Percentiles rank a stretch among this genome's conserved stretches.
Evolutionary conservation across 2,797 vertebrate species (phyloP).

Genomic region (Tokudaia muenninki): DNA sequence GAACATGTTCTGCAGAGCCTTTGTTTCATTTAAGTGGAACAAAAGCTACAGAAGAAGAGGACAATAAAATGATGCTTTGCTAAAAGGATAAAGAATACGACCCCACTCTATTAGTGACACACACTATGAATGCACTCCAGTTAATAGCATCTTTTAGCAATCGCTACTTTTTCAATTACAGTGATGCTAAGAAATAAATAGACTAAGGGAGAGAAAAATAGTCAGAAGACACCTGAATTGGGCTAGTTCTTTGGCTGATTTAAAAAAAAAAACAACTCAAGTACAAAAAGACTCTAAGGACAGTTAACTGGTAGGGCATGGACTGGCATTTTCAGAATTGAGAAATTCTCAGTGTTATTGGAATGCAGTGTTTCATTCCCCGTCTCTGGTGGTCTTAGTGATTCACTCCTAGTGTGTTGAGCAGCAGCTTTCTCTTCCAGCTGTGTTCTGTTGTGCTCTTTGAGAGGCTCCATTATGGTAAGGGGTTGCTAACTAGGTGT

Average conservation of each 20-base stretch:
- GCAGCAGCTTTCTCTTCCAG: neutral
- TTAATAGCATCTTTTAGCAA: constrained; percentile 88
- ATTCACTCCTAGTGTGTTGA: constrained; percentile 1
- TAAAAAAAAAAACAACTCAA: neutral
- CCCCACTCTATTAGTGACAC: constrained; percentile 86
- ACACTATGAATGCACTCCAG: constrained; percentile 87
- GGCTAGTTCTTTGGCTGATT: constrained; percentile 72
- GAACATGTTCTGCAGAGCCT: constrained; percentile 79
- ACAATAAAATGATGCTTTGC: constrained; percentile 87
- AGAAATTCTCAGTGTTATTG: constrained; percentile 16
- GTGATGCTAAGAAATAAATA: constrained; percentile 86
- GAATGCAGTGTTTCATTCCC: neutral
- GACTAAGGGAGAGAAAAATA: constrained; percentile 80
- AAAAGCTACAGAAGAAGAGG: constrained; percentile 86
- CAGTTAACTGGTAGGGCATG: constrained; percentile 30
- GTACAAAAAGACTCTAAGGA: neutral
- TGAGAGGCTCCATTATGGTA: constrained; percentile 65
- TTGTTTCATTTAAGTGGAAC: constrained; percentile 85
- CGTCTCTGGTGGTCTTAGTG: neutral
- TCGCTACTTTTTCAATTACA: constrained; percentile 87
- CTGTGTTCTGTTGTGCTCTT: constrained; percentile 40
- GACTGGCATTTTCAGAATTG: constrained; percentile 67
- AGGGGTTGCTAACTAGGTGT: constrained; percentile 67
- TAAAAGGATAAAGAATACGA: constrained; percentile 88
- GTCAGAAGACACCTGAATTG: constrained; percentile 74